Evolutionary conservation across 2,888 invertebrate genomes (phyloP), one percentile per base, ranked within the genome.

Genomic region (Pimpla rufipes): DNA sequence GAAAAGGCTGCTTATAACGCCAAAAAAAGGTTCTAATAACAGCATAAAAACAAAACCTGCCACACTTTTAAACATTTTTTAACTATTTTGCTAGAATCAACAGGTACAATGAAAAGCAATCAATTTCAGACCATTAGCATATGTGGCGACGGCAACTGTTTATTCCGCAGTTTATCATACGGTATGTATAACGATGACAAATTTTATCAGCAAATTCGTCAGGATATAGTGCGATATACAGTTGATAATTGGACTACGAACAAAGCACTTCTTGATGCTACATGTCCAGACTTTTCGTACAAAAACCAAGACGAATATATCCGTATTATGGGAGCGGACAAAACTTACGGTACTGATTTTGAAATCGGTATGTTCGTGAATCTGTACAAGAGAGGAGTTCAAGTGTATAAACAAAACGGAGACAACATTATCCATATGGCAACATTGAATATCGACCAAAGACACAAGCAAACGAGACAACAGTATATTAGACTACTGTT

Each of bases 71-170:
- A 5, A 29, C 29, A 29, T 2, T 29, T n/a, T n/a, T n/a, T n/a
- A n/a, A 29, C 2, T 29, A 29, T 29, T 29, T 29, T n/a, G n/a
- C 29, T 29, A 29, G 3, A 29, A 29, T 29, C 29, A 29, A 29
- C 3, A 29, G 29, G 5, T 29, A 57, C 35, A 8, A 57, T 57
- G 23, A 16, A 57, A 2, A 57, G 2, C 10, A 67, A 67, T 67
- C 23, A 45, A 45, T 42, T 45, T 16, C 40, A 67, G 23, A 50
- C 42, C 45, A 67, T 67, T 16, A 45, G 16, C 16, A 67, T 67
- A 42, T 18, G 21, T 7, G 77, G 77, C 13, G 77, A 77, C 23
- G 77, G 77, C 11, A 77, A 77, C 40, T 67, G 77, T 16, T 57
- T 77, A 67, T 77, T 77, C 29, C 18, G 77, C 37, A 66, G 77